phyloP scores from a whole-genome alignment of 2,888 invertebrate species.

The Brachycybe producta region DNA sequence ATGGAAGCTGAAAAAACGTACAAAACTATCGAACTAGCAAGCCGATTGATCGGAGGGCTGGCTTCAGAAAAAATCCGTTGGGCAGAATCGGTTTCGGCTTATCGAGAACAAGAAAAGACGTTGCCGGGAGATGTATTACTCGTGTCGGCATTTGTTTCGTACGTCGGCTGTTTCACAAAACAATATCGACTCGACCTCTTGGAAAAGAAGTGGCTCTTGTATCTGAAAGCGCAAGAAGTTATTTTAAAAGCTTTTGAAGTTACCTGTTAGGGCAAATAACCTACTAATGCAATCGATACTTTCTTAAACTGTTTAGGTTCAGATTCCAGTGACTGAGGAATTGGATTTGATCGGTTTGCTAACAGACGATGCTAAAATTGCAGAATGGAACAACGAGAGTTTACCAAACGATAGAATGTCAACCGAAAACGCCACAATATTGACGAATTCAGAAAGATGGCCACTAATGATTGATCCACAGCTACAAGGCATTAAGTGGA shows the following conservation, averaged over 20 bases:
- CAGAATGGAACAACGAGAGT: conserved; percentile 93
- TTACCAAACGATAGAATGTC: conserved; percentile 93
- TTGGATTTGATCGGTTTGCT: conserved; percentile 73
- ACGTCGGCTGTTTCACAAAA: conserved; percentile 93
- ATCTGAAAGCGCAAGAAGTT: conserved; percentile 64
- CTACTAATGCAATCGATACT: conserved; percentile 50
- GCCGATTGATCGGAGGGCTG: conserved; percentile 82
- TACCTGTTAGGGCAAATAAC: neutral
- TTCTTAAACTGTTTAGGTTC: conserved; percentile 43
- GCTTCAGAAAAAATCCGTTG: conserved; percentile 93
- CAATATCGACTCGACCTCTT: conserved; percentile 75
- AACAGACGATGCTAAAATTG: conserved; percentile 87
- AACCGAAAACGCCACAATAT: conserved; percentile 89
- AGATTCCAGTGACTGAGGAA: conserved; percentile 78
- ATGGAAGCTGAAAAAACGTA: conserved; percentile 90
- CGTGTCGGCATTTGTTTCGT: conserved; percentile 90
- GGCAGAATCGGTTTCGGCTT: conserved; percentile 72
- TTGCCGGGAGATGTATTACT: conserved; percentile 84
- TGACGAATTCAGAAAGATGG: conserved; percentile 88
- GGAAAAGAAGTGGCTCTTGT: conserved; percentile 78
- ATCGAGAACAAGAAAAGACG: conserved; percentile 77
- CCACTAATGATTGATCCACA: conserved; percentile 93
- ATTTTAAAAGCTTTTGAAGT: conserved; percentile 5
- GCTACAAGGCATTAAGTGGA: conserved; percentile 94
- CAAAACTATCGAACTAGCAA: conserved; percentile 80